phyloP scores from a whole-genome alignment of 1,140 invertebrate genomes.

The Homalodisca vitripennis region DNA sequence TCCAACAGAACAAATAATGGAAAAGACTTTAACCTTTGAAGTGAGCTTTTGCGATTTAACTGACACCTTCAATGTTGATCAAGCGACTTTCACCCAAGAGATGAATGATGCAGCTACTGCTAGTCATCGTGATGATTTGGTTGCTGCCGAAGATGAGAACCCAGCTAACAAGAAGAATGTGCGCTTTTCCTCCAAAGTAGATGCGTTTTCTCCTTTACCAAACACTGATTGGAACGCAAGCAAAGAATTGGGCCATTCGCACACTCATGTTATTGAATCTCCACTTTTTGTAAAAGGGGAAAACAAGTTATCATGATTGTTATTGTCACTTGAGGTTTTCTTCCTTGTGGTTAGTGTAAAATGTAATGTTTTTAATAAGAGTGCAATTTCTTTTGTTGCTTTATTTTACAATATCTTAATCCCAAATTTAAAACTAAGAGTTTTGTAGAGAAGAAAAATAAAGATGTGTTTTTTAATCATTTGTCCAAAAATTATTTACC shows the following conservation, averaged over 20 bases:
- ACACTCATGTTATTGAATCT: not conserved
- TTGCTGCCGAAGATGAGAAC: not conserved
- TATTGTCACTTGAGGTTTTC: not conserved
- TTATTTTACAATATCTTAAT: no score
- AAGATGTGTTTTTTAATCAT: no score
- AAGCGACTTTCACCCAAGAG: not conserved
- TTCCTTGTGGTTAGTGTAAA: not conserved
- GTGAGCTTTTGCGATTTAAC: not conserved
- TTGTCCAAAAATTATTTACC: no score
- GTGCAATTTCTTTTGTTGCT: not conserved
- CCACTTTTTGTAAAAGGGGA: not conserved
- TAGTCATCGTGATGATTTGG: not conserved
- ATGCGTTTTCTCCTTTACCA: not conserved
- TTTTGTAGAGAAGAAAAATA: no score
- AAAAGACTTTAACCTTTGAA: not conserved
- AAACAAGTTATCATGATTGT: not conserved
- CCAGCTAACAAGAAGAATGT: not conserved
- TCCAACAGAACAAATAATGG: not conserved
- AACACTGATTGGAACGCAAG: no score
- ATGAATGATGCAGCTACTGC: not conserved
- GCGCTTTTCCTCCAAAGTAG: not conserved
- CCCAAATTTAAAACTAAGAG: no score
- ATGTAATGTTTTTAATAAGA: not conserved
- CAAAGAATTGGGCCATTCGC: not conserved
- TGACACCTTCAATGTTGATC: not conserved